A percentile compares a stretch with the other conserved stretches of the same genome.
phyloP scores from a whole-genome alignment of 1,140 invertebrate genomes.

The Caenorhabditis brenneri region DNA sequence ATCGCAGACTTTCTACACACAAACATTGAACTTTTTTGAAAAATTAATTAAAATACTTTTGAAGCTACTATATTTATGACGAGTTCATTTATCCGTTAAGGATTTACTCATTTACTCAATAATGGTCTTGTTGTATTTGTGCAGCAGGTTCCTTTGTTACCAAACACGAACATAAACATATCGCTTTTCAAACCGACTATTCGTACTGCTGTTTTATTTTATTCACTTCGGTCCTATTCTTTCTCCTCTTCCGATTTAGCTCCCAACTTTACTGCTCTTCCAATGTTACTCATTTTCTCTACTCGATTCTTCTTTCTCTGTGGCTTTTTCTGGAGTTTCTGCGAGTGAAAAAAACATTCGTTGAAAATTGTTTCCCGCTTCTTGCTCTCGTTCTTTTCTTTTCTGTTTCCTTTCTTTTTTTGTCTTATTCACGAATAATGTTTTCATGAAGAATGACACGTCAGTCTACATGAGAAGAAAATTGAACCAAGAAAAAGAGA shows the following conservation, averaged over 20 bases:
- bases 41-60: neutral
- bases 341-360: neutral
- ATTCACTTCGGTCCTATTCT: neutral
- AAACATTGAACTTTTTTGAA: neutral
- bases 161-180: neutral
- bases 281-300: neutral
- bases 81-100: neutral
- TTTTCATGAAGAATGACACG: neutral
- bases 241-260: neutral
- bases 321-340: neutral
- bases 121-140: constrained; percentile 1
- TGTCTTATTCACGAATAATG: neutral
- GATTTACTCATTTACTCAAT: neutral
- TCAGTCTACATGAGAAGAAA: neutral
- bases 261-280: neutral
- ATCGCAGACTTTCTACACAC: neutral
- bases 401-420: neutral
- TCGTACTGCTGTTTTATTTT: neutral
- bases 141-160: constrained; percentile 29
- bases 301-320: neutral
- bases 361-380: neutral
- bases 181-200: constrained; percentile 13
- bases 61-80: neutral
- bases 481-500: neutral
- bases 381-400: neutral